phyloP scores from a whole-genome alignment of 1,140 invertebrate species.

The Phortica variegata region DNA sequence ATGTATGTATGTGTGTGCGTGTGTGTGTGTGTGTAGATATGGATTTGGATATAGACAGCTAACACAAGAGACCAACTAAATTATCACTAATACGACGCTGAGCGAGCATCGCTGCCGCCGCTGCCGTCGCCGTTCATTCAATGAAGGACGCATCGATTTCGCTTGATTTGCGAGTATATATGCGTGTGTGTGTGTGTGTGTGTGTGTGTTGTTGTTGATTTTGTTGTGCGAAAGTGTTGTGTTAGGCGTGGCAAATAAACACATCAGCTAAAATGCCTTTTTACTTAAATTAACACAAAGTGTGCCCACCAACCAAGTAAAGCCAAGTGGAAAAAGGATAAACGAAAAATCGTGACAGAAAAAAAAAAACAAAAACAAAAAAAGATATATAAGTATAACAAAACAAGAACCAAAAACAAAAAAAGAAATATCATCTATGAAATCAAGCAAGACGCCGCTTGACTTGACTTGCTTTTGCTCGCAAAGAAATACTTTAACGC shows the following conservation, averaged over 20 bases:
- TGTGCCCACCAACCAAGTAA: constrained; percentile 24
- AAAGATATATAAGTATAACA: no score
- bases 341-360: no score
- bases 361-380: no score
- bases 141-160: no score
- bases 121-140: no score
- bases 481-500: constrained; percentile 52
- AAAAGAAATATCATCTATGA: no score
- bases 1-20: constrained; percentile 9
- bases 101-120: neutral
- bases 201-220: neutral
- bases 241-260: constrained; percentile 49
- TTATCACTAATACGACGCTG: constrained; percentile 44
- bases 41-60: neutral
- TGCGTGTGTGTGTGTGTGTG: constrained; percentile 5
- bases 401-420: no score
- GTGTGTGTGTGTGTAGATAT: constrained; percentile 27
- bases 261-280: constrained; percentile 50
- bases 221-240: neutral
- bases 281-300: constrained; percentile 49
- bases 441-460: constrained; percentile 2
- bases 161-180: neutral
- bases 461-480: constrained; percentile 48
- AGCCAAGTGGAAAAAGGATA: no score
- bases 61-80: constrained; percentile 49